A percentile compares a stretch with the other conserved stretches of the same genome.
Conservation (phyloP, 2,888 invertebrate genomes). For the Agonopterix subpropinquella region DNA sequence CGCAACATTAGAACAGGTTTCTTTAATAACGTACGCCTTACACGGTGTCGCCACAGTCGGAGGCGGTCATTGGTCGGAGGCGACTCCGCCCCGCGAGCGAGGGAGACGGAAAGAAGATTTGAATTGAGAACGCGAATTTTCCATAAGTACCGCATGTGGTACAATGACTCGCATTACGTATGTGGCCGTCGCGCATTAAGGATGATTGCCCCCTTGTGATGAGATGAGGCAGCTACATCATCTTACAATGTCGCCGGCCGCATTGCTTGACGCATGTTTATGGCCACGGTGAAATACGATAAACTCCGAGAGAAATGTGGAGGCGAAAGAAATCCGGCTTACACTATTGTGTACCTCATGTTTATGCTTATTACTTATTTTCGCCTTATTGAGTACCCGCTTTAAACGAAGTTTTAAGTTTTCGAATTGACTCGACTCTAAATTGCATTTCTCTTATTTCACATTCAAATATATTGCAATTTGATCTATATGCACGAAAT, state of each 20-base stretch:
- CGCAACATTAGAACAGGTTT: conserved; percentile 76
- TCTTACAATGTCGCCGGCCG: conserved; percentile 69
- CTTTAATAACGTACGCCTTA: conserved; percentile 75
- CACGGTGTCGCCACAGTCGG: conserved; percentile 71
- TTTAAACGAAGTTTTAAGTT: conserved; percentile 25
- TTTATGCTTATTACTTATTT: conserved; percentile 72
- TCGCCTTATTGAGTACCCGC: conserved; percentile 55
- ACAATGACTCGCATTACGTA: conserved; percentile 76
- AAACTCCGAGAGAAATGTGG: conserved; percentile 63
- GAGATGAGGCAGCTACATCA: conserved; percentile 73
- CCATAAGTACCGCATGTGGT: conserved; percentile 74
- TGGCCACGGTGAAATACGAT: conserved; percentile 66
- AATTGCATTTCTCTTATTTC: too few relatives aligned
- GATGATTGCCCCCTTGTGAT: conserved; percentile 75
- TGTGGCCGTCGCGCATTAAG: conserved; percentile 73
- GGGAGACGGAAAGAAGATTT: conserved; percentile 73
- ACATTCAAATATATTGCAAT: too few relatives aligned
- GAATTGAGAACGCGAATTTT: conserved; percentile 76
- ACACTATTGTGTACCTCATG: conserved; percentile 60
- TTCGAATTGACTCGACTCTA: too few relatives aligned
- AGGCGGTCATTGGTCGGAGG: conserved; percentile 69
- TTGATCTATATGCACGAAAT: too few relatives aligned
- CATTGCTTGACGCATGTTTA: conserved; percentile 60
- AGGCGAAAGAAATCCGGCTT: conserved; percentile 66
- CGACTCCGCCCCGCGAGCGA: conserved; percentile 73